Conservation (phyloP, 2,797 vertebrate genomes). For the Pangasius djambal region DNA sequence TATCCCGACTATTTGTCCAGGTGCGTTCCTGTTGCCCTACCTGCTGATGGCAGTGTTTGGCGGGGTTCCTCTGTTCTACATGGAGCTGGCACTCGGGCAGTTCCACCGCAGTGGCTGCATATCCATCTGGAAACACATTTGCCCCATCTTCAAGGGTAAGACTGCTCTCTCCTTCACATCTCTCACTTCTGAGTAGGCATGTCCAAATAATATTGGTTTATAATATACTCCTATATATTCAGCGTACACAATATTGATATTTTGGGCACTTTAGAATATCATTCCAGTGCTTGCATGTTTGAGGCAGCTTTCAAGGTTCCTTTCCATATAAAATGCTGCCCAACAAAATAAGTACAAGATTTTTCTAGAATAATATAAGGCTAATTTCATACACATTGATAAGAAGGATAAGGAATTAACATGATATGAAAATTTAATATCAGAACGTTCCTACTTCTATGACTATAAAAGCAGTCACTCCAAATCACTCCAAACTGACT, state of each 20-base stretch:
- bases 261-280: too few relatives aligned
- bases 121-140: conserved; percentile 97
- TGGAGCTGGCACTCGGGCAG: conserved; percentile 97
- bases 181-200: conserved; percentile 9
- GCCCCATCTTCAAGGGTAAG: conserved; percentile 98
- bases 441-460: background rate
- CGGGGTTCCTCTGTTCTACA: conserved; percentile 97
- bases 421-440: background rate
- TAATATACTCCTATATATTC: background rate
- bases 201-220: background rate
- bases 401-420: background rate
- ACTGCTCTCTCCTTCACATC: background rate
- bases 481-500: background rate
- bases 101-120: conserved; percentile 96
- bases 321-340: background rate
- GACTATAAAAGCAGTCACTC: conserved; percentile 13
- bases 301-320: background rate
- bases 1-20: conserved; percentile 66
- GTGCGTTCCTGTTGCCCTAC: conserved; percentile 96
- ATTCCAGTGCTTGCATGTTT: background rate
- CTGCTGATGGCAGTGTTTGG: conserved; percentile 96
- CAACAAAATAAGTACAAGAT: background rate
- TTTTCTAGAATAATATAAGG: background rate
- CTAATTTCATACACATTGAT: background rate
- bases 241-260: background rate